Conservation (phyloP, 2,888 invertebrate genomes). For the Lypha dubia region DNA sequence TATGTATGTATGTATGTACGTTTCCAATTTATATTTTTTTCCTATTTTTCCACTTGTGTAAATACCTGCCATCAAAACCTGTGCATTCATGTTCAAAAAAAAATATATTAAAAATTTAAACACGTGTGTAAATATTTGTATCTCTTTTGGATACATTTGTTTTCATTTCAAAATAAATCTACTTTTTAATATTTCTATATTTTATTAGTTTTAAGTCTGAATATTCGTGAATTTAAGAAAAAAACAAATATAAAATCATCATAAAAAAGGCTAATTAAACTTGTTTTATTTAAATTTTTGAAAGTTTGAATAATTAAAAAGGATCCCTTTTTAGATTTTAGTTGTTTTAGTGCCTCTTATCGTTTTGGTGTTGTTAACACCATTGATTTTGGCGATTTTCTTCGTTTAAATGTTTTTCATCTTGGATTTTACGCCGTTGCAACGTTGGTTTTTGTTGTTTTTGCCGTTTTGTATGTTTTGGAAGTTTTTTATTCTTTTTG, state of each 20-base stretch:
- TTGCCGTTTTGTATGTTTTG: too few relatives aligned
- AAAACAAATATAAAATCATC: conserved; percentile 15
- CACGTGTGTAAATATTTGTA: conserved; percentile 60
- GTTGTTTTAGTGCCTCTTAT: too few relatives aligned
- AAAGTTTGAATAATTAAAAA: too few relatives aligned
- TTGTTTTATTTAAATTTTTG: background rate
- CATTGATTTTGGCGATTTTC: too few relatives aligned
- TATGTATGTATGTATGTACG: too few relatives aligned
- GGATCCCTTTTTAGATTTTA: too few relatives aligned
- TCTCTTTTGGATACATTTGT: conserved; percentile 53
- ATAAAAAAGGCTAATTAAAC: background rate
- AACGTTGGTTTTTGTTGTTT: too few relatives aligned
- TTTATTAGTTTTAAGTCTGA: conserved; percentile 43
- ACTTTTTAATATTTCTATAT: conserved; percentile 5
- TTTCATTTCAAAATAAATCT: conserved; percentile 15
- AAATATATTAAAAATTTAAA: background rate
- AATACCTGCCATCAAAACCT: conserved; percentile 22
- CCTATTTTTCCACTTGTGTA: conserved; percentile 14
- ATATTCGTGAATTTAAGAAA: background rate
- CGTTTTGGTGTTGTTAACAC: too few relatives aligned
- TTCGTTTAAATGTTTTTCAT: too few relatives aligned
- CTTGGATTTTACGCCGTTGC: too few relatives aligned
- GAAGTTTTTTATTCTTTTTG: too few relatives aligned
- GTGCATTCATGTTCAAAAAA: conserved; percentile 35
- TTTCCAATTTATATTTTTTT: background rate